Conservation (phyloP, 2,113 vertebrate species). For the Lichenostomus cassidix region DNA sequence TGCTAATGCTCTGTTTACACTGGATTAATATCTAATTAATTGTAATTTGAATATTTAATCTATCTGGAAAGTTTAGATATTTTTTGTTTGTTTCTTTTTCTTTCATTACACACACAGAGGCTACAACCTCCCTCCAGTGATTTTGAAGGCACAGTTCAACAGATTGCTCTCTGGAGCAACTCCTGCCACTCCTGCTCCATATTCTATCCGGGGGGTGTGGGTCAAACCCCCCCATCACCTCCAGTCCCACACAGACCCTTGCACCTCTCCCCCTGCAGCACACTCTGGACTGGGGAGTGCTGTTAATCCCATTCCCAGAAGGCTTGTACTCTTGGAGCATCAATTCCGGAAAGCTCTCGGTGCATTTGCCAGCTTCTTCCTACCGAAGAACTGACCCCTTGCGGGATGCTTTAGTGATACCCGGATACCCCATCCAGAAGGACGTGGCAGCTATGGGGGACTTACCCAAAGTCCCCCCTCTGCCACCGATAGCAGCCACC, state of each 20-base stretch:
- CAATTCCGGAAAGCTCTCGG: conserved; percentile 18
- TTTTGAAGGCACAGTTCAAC: conserved; percentile 17
- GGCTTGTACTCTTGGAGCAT: background rate
- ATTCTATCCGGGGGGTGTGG: fast-evolving
- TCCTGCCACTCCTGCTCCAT: background rate
- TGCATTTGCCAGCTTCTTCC: background rate
- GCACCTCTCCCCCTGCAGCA: background rate
- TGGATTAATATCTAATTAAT: conserved; percentile 31
- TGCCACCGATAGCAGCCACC: background rate
- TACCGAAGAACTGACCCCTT: background rate
- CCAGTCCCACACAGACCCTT: background rate
- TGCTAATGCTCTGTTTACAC: background rate
- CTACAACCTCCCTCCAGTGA: background rate
- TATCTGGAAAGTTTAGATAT: background rate
- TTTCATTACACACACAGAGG: background rate
- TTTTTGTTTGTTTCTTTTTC: background rate
- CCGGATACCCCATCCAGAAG: background rate
- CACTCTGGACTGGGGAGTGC: fast-evolving
- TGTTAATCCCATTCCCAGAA: background rate
- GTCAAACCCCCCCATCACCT: background rate
- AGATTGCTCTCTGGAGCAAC: conserved; percentile 4
- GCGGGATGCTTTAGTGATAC: background rate
- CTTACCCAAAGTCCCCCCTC: background rate
- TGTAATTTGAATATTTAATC: conserved; percentile 30
- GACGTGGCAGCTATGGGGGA: background rate